Evolutionary conservation across 1,140 invertebrate species (phyloP), one percentile per base, ranked within the genome.

Genomic region (Diplogasteroides magnus): DNA sequence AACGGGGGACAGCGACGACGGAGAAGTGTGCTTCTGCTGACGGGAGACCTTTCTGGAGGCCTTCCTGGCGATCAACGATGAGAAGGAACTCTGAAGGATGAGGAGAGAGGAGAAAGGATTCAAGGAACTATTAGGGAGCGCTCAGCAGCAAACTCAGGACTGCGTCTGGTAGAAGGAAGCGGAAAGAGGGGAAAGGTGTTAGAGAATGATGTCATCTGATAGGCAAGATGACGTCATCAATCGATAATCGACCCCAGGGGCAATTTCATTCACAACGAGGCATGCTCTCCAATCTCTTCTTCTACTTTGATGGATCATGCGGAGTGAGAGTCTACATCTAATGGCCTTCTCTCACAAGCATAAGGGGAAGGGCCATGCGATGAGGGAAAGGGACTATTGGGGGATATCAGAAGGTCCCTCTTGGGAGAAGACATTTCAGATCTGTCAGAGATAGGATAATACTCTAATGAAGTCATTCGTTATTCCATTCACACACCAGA

Each of bases 51-150:
- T 79, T 14, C 78, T 77, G 14, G 78, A 78, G 14, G 77, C 75
- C 61, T 78, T 78, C 15, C 77, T 68, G 15, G 72, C 78, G 64
- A 80, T 79, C 65, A 79, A 55, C 48, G 79, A 72, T 23, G 79
- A 77, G 60, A 79, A 77, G 31, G 79, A 77, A 65, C 67, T 82
- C 78, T 79, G 68, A 79, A 78, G n/a, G n/a, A n/a, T n/a, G n/a
- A n/a, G n/a, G n/a, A 71, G 56, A 76, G 67, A 76, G 64, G 55
- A 23, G 56, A 32, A 56, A 56, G 23, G 60, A 31, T 68, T 55
- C 25, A n/a, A 59, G 27, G 31, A 19, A 15, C 32, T 28, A 26
- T 25, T 56, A 68, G 48, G 56, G 23, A 55, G 32, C 25, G 25
- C 19, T 14, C 31, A 19, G 64, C 32, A 25, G 74, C 60, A 3